These are phyloP conservation scores for Forbesichthys agassizii DNA, from an alignment of 2,113 vertebrate species.

Conservation along the genomic window DNA sequence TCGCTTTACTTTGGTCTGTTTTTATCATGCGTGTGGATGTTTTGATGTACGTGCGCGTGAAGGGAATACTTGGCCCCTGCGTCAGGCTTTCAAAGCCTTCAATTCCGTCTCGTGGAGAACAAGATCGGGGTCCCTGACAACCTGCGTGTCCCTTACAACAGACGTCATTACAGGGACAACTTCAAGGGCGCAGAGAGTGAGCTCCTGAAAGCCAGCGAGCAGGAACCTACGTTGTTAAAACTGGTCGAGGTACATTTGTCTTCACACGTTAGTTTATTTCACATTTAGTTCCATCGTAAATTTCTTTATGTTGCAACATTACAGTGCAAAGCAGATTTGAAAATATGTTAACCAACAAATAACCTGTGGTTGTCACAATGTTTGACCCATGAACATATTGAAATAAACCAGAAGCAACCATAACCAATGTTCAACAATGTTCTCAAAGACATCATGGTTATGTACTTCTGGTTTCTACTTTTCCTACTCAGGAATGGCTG, in stretches of 20 bases:
- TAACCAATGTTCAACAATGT: no score
- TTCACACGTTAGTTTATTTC: constrained; percentile 7
- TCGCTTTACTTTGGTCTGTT: background rate
- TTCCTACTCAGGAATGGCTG: constrained; percentile 86
- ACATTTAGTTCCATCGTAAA: background rate
- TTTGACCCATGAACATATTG: no score
- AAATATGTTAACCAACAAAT: no score
- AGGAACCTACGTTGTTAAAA: constrained; percentile 85
- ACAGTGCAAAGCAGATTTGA: no score
- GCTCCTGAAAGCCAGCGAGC: constrained; percentile 82
- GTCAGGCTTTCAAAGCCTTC: constrained; percentile 95
- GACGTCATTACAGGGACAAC: constrained; percentile 89
- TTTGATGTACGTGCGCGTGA: constrained; percentile 15
- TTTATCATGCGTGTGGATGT: background rate
- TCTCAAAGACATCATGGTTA: no score
- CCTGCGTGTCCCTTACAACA: constrained; percentile 90
- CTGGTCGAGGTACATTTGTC: constrained; percentile 84
- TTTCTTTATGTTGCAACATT: no score
- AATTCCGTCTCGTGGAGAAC: constrained; percentile 94
- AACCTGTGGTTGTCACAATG: no score
- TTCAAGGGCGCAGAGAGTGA: constrained; percentile 87
- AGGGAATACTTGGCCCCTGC: constrained; percentile 90
- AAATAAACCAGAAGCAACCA: no score
- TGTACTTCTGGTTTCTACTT: background rate
- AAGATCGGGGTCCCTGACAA: constrained; percentile 92